Evolutionary conservation across 2,113 vertebrate species (phyloP).

Genomic region (Corydoras maculifer): DNA sequence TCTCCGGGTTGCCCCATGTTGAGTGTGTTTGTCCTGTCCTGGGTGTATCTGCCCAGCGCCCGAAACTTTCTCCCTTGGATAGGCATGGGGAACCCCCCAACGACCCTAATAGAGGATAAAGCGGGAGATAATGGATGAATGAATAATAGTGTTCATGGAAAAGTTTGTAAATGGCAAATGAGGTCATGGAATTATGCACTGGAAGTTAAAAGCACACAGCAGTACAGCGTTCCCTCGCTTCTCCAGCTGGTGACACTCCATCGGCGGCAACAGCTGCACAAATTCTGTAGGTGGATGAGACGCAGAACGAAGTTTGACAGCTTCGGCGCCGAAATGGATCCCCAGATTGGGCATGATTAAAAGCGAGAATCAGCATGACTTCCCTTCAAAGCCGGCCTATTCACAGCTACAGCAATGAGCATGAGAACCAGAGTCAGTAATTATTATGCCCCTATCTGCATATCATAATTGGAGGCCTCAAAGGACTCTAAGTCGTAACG

Average conservation of each 20-base stretch:
- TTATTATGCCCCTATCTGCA: slow-evolving; percentile 32
- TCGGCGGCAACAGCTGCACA: not conserved
- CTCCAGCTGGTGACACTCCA: not conserved
- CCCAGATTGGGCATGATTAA: slow-evolving; percentile 1
- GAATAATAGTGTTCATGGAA: not conserved
- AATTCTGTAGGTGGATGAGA: not conserved
- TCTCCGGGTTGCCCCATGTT: too few species aligned
- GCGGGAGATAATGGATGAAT: too few species aligned
- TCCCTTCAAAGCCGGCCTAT: slow-evolving; percentile 7
- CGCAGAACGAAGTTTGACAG: not conserved
- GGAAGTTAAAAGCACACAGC: not conserved
- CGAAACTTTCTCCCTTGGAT: too few species aligned
- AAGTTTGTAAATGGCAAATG: not conserved
- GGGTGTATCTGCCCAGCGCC: too few species aligned
- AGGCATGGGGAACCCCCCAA: too few species aligned
- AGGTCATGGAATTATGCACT: not conserved
- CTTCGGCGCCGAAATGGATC: not conserved
- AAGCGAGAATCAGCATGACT: not conserved
- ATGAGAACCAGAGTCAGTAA: slow-evolving; percentile 21
- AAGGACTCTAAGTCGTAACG: slow-evolving; percentile 17
- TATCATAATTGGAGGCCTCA: slow-evolving; percentile 40
- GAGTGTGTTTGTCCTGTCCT: too few species aligned
- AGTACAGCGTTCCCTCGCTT: not conserved
- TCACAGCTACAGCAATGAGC: not conserved
- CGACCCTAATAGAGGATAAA: too few species aligned